Base-by-base conservation (phyloP, 2,888 invertebrate species). In the Cyclophora albipunctata region DNA sequence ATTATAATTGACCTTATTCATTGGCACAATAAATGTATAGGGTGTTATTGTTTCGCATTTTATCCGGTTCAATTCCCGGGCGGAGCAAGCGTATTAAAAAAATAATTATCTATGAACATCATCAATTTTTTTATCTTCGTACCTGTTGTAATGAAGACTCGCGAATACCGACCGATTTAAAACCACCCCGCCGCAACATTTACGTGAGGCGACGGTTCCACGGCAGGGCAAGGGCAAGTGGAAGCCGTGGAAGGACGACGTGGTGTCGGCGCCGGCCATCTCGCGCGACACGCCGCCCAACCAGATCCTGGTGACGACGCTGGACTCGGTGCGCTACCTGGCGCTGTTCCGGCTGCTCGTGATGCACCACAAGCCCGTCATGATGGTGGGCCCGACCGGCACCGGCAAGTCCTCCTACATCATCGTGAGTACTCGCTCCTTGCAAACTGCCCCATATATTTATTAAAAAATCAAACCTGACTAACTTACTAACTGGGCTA, bases 361-460 rank as follows among this genome's bases (percentile, higher is more conserved):
- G 0, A 91, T 91, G 33, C 95, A 97, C 71, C 90, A 93, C 7
- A 98, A 97, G 69, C 92, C 95, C 0, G 89, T 95, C 45, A 92
- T 98, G 90, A 91, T 97, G 77, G 95, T 97, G 0, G 98, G 98
- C 0, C 97, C 98, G 0, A 98, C 98, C 0, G 97, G 98, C 40
- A 98, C 98, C 0, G 98, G 98, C 51, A 98, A 98, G 82, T 96
- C 97, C 3, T 94, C 95, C 45, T 97, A 98, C 63, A 93, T 94
- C 20, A 93, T 94, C 69, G 92, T 93, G 75, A 82, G 87, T 62
- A 45, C 37, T 37, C 37, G 20, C 37, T 0, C 37, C 37, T 37
- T 5, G 37, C 37, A 37, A 4, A 42, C 6, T 35, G 3, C 34
- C 5, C 5, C 2, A 7, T 42, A 1, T n/a, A 7, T 34, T 3